These are phyloP conservation scores for Bufo bufo DNA, from an alignment of 2,113 vertebrate species.

Conservation along the genomic window DNA sequence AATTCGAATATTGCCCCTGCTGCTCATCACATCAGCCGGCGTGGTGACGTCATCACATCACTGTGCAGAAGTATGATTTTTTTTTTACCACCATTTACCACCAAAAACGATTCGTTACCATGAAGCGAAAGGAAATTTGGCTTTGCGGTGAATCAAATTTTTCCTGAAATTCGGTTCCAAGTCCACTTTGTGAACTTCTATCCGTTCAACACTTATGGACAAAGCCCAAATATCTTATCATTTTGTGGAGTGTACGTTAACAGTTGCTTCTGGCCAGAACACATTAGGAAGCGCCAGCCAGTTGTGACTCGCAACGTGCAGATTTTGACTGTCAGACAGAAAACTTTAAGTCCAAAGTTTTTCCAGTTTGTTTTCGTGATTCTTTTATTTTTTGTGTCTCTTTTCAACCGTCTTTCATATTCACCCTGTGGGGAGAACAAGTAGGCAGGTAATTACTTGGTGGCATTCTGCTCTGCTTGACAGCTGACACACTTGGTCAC, in stretches of 20 bases:
- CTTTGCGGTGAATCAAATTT: too few species aligned
- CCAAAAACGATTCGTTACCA: too few species aligned
- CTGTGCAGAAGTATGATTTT: too few species aligned
- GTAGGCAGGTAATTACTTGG: slow-evolving; percentile 60
- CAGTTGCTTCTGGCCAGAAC: background rate
- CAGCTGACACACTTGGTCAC: slow-evolving; percentile 69
- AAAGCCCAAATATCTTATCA: background rate
- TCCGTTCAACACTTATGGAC: too few species aligned
- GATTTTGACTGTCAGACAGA: background rate
- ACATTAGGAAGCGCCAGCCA: background rate
- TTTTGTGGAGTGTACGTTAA: background rate
- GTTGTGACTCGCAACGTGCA: background rate
- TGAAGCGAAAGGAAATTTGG: too few species aligned
- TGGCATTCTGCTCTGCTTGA: slow-evolving; percentile 62
- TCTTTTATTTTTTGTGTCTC: slow-evolving; percentile 14
- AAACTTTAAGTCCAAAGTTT: slow-evolving; percentile 44
- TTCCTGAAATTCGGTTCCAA: too few species aligned
- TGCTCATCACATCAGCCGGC: too few species aligned
- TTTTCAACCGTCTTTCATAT: slow-evolving; percentile 46
- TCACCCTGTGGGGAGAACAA: slow-evolving; percentile 61
- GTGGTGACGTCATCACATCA: too few species aligned
- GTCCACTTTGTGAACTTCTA: too few species aligned
- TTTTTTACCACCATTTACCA: too few species aligned
- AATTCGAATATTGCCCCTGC: too few species aligned
- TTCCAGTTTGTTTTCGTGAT: slow-evolving; percentile 18